Evolutionary conservation across 1,140 invertebrate species (phyloP), one percentile per base, ranked within the genome.

Genomic region (Chironomus tepperi): DNA sequence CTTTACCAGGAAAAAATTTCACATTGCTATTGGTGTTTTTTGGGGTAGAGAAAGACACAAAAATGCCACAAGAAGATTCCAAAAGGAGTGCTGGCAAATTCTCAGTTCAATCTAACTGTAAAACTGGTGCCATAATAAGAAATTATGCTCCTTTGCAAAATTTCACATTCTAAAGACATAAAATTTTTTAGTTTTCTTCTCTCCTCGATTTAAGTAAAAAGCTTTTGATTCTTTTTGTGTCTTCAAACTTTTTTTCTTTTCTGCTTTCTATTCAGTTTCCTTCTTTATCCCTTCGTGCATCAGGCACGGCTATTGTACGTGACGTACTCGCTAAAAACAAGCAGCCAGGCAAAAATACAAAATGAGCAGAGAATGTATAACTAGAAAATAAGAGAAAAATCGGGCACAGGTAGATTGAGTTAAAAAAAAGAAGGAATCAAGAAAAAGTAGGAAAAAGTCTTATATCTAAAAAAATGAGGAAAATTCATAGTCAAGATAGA

Each of bases 251-350:
- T 5, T 34, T 34, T 34, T 34, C 5, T 34, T 5, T 57, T 5
- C 12, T 57, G 47, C n/a, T 57, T 57, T 57, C 47, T 12, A 57
- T n/a, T 34, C 24, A 57, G 8, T 57, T 57, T 57, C n/a, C 10
- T 57, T 57, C 15, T 34, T 57, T 12, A 12, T 57, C 47, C 47
- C 65, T 19, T 70, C n/a, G 7, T 18, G 65, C 65, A 70, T 70
- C 65, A 70, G 18, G 19, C 65, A 70, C 65, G 65, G 65, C 18
- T 19, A 70, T 19, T 19, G 65, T 70, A 70, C 65, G 65, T 70
- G 65, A 70, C 16, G 18, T 70, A 70, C 65, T 70, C 65, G 47
- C 47, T 19, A 6, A 5, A 70, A 18, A 70, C 24, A 34, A 34
- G 24, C 24, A 34, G 24, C 24, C 24, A 34, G 24, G 24, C 24